Conservation (phyloP, 2,888 invertebrate species). For the Gandaritis pyraliata region DNA sequence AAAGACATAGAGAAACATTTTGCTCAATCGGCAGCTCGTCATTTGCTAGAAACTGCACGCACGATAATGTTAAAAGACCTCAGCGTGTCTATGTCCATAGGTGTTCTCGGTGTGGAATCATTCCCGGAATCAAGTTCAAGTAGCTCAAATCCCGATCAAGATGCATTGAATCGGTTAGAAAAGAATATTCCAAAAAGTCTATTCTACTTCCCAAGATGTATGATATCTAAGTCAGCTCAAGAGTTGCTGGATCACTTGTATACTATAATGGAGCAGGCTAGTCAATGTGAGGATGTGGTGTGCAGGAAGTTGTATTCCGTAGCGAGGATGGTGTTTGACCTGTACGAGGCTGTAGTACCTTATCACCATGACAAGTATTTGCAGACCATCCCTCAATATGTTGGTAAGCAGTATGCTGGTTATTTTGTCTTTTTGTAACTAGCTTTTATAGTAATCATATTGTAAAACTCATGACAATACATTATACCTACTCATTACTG, state of each 20-base stretch:
- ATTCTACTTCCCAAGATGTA: slow-evolving; percentile 82
- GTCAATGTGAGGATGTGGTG: slow-evolving; percentile 84
- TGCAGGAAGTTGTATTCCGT: slow-evolving; percentile 88
- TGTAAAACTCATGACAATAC: too few species aligned
- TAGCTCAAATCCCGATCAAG: slow-evolving; percentile 50
- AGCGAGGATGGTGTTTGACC: slow-evolving; percentile 89
- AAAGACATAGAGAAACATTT: slow-evolving; percentile 90
- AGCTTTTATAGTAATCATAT: too few species aligned
- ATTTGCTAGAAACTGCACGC: slow-evolving; percentile 87
- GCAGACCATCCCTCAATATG: slow-evolving; percentile 94
- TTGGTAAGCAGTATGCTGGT: slow-evolving; percentile 81
- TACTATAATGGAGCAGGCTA: slow-evolving; percentile 87
- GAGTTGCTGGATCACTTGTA: slow-evolving; percentile 87
- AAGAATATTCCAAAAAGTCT: slow-evolving; percentile 73
- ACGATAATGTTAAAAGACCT: slow-evolving; percentile 92
- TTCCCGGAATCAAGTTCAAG: slow-evolving; percentile 51
- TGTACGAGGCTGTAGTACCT: slow-evolving; percentile 91
- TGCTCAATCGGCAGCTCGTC: slow-evolving; percentile 90
- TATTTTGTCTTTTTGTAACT: too few species aligned
- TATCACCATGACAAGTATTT: slow-evolving; percentile 91
- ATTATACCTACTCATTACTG: too few species aligned
- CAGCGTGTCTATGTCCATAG: slow-evolving; percentile 87
- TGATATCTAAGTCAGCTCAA: slow-evolving; percentile 85
- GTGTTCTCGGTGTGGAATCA: slow-evolving; percentile 81
- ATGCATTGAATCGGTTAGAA: slow-evolving; percentile 70